These are phyloP conservation scores for Semnopithecus entellus DNA, from an alignment of 2,113 vertebrate genomes.

Conservation along the genomic window DNA sequence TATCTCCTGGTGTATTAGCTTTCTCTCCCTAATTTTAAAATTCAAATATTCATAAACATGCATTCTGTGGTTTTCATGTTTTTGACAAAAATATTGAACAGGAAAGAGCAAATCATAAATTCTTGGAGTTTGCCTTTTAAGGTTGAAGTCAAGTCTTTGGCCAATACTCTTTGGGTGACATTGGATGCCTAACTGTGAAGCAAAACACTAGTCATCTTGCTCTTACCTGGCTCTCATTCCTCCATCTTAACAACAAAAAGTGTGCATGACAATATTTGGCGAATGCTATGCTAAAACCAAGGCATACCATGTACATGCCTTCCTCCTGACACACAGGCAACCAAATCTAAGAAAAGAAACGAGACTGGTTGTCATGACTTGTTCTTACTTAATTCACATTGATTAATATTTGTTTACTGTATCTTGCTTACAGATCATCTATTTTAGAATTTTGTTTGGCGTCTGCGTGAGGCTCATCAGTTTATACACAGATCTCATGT, in stretches of 20 bases:
- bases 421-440: neutral
- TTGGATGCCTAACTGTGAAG: neutral
- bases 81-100: neutral
- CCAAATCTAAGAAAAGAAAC: neutral
- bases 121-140: neutral
- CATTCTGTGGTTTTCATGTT: neutral
- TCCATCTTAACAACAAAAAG: neutral
- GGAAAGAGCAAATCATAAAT: neutral
- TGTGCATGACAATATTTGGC: neutral
- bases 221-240: neutral
- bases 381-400: neutral
- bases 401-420: neutral
- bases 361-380: neutral
- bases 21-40: neutral
- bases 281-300: neutral
- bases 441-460: neutral
- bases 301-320: neutral
- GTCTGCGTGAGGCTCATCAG: neutral
- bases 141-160: neutral
- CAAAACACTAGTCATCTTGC: neutral
- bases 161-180: neutral
- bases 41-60: neutral
- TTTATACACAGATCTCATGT: neutral
- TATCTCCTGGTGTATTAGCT: neutral
- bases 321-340: neutral